Conservation (phyloP, 2,888 invertebrate species). For the Petrophora chlorosata region DNA sequence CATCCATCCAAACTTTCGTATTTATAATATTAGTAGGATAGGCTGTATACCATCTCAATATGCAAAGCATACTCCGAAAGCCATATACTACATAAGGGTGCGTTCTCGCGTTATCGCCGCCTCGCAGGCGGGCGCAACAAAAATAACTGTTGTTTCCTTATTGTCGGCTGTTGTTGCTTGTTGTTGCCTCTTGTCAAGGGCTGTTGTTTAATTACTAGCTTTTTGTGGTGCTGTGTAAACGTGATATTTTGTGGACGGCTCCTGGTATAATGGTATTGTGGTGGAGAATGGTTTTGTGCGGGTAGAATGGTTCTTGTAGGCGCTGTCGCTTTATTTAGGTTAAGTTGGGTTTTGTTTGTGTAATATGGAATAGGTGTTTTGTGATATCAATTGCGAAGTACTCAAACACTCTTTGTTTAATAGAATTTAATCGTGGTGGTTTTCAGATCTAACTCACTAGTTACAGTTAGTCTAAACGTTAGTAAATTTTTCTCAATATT, state of each 20-base stretch:
- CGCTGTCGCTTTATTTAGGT: constrained; percentile 9
- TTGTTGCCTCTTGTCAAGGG: constrained; percentile 51
- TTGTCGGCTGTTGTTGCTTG: constrained; percentile 38
- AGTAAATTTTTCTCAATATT: no score
- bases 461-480: no score
- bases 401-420: no score
- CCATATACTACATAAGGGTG: constrained; percentile 32
- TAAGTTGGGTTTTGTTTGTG: constrained; percentile 12
- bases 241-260: constrained; percentile 43
- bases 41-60: constrained; percentile 9
- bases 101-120: constrained; percentile 59
- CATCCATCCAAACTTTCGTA: no score
- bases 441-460: no score
- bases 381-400: no score
- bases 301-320: constrained; percentile 19
- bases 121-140: constrained; percentile 73
- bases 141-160: constrained; percentile 64
- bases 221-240: constrained; percentile 58
- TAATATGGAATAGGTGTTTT: no score
- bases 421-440: no score
- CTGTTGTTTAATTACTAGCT: constrained; percentile 74
- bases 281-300: constrained; percentile 22
- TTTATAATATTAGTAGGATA: no score
- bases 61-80: constrained; percentile 8
- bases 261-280: constrained; percentile 34